These are phyloP conservation scores for Tricholaema leucomelas DNA, from an alignment of 2,113 vertebrate genomes.

Conservation along the genomic window DNA sequence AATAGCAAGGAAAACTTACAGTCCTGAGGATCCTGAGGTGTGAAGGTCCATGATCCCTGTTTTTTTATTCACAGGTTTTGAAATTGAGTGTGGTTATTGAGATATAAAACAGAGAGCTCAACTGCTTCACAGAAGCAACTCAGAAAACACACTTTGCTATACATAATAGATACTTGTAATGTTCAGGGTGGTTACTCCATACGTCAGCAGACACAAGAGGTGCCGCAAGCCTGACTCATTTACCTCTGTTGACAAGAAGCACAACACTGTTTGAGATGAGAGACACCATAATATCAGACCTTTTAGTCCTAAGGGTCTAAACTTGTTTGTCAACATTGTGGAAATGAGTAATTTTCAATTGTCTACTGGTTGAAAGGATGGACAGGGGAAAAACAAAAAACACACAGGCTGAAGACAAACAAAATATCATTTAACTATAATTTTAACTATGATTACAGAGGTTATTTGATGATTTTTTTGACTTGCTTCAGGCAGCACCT, in stretches of 20 bases:
- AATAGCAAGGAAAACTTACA: not conserved
- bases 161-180: not conserved
- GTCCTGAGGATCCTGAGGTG: not conserved
- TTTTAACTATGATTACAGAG: not conserved
- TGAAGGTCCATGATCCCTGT: not conserved
- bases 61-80: not conserved
- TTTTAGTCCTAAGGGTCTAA: not conserved
- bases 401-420: not conserved
- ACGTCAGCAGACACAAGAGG: not conserved
- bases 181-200: not conserved
- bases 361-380: not conserved
- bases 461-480: not conserved
- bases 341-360: not conserved
- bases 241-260: not conserved
- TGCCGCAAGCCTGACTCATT: not conserved
- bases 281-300: not conserved
- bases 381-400: not conserved
- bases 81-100: not conserved
- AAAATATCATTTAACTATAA: not conserved
- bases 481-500: not conserved
- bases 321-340: not conserved
- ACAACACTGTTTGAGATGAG: not conserved
- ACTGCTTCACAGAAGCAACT: not conserved
- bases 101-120: not conserved
- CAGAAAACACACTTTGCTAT: not conserved